These are phyloP conservation scores for Maconellicoccus hirsutus DNA, from an alignment of 1,140 invertebrate species.

Conservation along the genomic window DNA sequence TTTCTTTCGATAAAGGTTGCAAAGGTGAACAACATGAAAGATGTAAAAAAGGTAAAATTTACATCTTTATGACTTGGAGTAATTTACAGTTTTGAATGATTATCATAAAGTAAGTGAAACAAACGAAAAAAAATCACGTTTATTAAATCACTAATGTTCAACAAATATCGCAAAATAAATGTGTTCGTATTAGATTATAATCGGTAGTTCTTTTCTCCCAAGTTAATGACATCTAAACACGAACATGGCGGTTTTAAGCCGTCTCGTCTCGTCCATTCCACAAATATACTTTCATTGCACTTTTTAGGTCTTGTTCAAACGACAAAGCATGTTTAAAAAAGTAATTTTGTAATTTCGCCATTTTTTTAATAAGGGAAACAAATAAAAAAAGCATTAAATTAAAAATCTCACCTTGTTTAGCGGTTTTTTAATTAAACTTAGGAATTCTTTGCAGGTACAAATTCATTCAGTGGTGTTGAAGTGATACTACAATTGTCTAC, in stretches of 20 bases:
- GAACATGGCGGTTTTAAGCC: neutral
- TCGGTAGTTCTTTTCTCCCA: neutral
- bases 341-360: no score
- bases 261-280: no score
- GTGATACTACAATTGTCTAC: no score
- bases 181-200: neutral
- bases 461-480: no score
- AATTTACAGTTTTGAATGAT: neutral
- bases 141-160: constrained; percentile 5
- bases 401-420: no score
- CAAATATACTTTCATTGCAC: no score
- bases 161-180: constrained; percentile 1
- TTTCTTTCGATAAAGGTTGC: neutral
- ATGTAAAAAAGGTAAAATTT: constrained; percentile 4
- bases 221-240: neutral
- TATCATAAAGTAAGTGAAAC: constrained; percentile 9
- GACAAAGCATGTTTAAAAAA: no score
- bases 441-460: no score
- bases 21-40: constrained; percentile 4
- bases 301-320: no score
- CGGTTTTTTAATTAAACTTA: no score
- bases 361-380: no score
- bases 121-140: constrained; percentile 2
- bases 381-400: no score
- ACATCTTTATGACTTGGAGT: neutral